Evolutionary conservation across 2,888 invertebrate species (phyloP).

Genomic region (Drosophila testacea): DNA sequence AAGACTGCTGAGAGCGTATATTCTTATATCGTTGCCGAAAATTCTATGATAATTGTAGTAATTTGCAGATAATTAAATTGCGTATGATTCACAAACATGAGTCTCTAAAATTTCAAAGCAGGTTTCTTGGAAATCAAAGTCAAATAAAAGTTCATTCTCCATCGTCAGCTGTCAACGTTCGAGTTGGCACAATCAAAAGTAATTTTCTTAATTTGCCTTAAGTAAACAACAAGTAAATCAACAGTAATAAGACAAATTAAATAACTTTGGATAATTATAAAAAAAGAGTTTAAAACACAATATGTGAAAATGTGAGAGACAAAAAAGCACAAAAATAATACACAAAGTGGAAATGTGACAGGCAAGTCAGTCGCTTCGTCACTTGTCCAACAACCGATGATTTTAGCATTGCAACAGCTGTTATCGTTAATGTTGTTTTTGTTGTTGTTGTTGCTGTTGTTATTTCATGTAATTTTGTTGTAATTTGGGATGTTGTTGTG

Average conservation of each 20-base stretch:
- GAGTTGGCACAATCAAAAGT: slow-evolving; percentile 9
- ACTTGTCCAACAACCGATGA: slow-evolving; percentile 58
- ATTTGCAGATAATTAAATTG: neutral
- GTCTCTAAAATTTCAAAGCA: neutral
- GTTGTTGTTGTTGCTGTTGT: slow-evolving; percentile 31
- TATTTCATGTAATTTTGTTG: slow-evolving; percentile 34
- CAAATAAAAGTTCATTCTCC: slow-evolving; percentile 12
- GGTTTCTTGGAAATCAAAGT: slow-evolving; percentile 8
- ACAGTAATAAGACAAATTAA: slow-evolving; percentile 34
- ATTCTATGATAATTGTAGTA: neutral
- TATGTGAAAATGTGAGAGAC: slow-evolving; percentile 7
- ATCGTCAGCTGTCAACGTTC: neutral
- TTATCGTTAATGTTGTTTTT: slow-evolving; percentile 33
- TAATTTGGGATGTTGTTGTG: slow-evolving; percentile 41
- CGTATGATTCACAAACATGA: neutral
- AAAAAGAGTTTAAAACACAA: slow-evolving; percentile 17
- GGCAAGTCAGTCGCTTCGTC: slow-evolving; percentile 41
- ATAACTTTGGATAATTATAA: slow-evolving; percentile 56
- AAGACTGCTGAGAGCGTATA: too few species aligned
- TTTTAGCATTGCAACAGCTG: slow-evolving; percentile 64
- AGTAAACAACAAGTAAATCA: slow-evolving; percentile 41
- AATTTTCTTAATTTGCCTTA: slow-evolving; percentile 32
- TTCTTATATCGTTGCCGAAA: neutral
- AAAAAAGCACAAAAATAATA: slow-evolving; percentile 18
- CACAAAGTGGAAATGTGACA: slow-evolving; percentile 66